These are phyloP conservation scores for Antheraea mylitta DNA, from an alignment of 1,140 invertebrate species.

Conservation along the genomic window DNA sequence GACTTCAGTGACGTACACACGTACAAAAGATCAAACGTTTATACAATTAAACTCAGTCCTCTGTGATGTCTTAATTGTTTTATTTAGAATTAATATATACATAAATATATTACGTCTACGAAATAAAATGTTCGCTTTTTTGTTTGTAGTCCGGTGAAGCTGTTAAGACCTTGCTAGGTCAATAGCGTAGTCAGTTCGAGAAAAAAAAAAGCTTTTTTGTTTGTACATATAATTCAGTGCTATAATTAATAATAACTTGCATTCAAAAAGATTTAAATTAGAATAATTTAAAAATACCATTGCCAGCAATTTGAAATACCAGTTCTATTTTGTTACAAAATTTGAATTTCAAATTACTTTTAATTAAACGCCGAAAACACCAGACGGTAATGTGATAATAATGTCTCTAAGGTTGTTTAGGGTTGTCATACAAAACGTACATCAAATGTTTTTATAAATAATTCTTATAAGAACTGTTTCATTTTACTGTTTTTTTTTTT, in stretches of 20 bases:
- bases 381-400: background rate
- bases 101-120: background rate
- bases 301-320: background rate
- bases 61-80: no score
- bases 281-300: background rate
- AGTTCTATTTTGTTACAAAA: background rate
- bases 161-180: no score
- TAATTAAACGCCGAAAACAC: background rate
- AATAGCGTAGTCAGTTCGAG: no score
- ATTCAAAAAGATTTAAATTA: background rate
- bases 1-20: no score
- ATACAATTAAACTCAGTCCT: no score
- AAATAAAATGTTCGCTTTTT: background rate
- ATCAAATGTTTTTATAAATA: background rate
- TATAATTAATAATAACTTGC: background rate
- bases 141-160: no score
- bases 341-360: constrained; percentile 1
- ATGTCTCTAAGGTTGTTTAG: background rate
- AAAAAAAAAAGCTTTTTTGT: no score
- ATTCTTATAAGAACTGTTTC: background rate
- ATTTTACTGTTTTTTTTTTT: no score
- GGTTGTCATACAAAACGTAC: background rate
- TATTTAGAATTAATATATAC: background rate
- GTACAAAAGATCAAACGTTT: no score
- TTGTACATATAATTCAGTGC: background rate